Evolutionary conservation across 2,113 vertebrate genomes (phyloP).

Genomic region (Coreoperca whiteheadi): DNA sequence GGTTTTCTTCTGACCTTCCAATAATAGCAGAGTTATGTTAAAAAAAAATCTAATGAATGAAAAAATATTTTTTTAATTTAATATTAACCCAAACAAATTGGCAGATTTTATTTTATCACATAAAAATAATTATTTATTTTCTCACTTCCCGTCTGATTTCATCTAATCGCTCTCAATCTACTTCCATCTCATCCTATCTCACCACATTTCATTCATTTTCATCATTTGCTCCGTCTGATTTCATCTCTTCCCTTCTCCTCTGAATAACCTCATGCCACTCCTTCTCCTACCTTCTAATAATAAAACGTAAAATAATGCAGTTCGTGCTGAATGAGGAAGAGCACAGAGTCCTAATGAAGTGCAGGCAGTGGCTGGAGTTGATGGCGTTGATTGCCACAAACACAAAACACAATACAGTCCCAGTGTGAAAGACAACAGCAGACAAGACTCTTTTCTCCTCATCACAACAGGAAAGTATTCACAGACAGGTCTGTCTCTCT

Average conservation of each 20-base stretch:
- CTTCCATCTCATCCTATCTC: conserved; percentile 9
- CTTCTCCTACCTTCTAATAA: background rate
- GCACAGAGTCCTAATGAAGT: conserved; percentile 60
- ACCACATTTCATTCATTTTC: conserved; percentile 10
- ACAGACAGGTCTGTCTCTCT: conserved; percentile 16
- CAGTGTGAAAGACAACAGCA: conserved; percentile 54
- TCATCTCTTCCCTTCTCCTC: conserved; percentile 1
- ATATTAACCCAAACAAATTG: background rate
- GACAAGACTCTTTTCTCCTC: conserved; percentile 62
- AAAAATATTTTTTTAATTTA: background rate
- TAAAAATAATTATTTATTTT: background rate
- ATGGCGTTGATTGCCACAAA: conserved; percentile 46
- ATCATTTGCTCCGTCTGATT: conserved; percentile 5
- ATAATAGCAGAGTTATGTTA: background rate
- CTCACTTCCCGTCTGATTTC: conserved; percentile 6
- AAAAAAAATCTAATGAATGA: background rate
- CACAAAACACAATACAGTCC: conserved; percentile 52
- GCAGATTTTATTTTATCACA: background rate
- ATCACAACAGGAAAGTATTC: conserved; percentile 55
- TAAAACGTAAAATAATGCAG: conserved; percentile 5
- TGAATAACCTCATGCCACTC: conserved; percentile 21
- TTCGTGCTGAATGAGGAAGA: conserved; percentile 7
- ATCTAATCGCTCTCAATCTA: background rate
- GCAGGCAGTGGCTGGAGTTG: conserved; percentile 37
- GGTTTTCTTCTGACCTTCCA: background rate